A percentile compares a stretch with the other conserved stretches of the same genome.
Conservation (phyloP, 2,113 vertebrate genomes). For the Campylorhamphus procurvoides region DNA sequence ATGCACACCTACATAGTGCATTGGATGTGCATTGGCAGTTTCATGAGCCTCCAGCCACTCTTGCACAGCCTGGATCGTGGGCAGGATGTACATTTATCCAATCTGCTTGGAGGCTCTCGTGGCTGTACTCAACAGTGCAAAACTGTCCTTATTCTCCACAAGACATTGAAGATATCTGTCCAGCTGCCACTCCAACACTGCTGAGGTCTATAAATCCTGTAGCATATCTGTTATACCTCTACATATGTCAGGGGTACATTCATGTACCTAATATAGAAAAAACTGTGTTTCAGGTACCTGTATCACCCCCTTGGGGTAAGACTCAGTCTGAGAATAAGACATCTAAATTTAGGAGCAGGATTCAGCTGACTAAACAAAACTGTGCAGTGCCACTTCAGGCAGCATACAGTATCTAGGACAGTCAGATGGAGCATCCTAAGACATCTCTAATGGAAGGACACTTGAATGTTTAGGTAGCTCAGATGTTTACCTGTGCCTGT, state of each 20-base stretch:
- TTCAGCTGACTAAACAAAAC: neutral
- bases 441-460: neutral
- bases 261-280: neutral
- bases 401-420: neutral
- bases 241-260: neutral
- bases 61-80: neutral
- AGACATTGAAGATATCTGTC: neutral
- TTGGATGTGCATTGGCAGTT: neutral
- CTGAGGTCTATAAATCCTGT: neutral
- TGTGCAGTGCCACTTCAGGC: neutral
- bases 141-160: neutral
- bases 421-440: neutral
- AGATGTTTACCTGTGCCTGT: neutral
- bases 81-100: neutral
- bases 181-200: neutral
- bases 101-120: fast-evolving
- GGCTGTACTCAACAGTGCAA: neutral
- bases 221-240: neutral
- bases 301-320: neutral
- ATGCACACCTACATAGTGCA: fast-evolving
- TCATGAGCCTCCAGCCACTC: neutral
- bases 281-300: neutral
- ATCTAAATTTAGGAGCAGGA: neutral
- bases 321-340: neutral
- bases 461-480: neutral